These are phyloP conservation scores for Diachrysia chrysitis DNA, from an alignment of 2,888 invertebrate species.

Conservation along the genomic window DNA sequence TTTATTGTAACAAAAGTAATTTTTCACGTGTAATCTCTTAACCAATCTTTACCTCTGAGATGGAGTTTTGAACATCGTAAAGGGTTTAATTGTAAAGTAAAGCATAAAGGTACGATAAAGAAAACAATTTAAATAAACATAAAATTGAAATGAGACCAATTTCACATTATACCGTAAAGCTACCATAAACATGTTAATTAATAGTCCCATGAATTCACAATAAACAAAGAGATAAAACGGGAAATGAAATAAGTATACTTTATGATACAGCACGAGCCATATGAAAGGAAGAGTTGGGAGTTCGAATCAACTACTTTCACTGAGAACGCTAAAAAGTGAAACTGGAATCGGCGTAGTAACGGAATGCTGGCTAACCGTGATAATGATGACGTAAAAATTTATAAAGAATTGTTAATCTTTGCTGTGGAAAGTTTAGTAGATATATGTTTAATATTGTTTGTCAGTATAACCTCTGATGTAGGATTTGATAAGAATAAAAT, in stretches of 20 bases:
- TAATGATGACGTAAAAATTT: constrained; percentile 68
- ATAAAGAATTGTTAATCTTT: constrained; percentile 53
- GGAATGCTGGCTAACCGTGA: constrained; percentile 75
- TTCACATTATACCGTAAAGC: not conserved
- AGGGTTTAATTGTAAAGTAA: not conserved
- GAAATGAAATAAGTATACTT: constrained; percentile 60
- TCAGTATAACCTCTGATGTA: not conserved
- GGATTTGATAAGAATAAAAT: not conserved
- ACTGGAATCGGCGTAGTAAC: constrained; percentile 77
- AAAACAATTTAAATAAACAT: constrained; percentile 14
- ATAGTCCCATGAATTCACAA: constrained; percentile 12
- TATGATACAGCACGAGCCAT: constrained; percentile 63
- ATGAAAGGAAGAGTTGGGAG: constrained; percentile 84
- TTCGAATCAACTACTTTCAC: constrained; percentile 84
- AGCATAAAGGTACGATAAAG: not conserved
- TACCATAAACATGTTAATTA: constrained; percentile 24
- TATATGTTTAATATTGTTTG: not conserved
- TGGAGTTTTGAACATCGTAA: not conserved
- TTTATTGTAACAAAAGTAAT: not conserved
- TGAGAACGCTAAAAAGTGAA: constrained; percentile 87
- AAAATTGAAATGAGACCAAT: not conserved
- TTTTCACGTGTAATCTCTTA: too few relatives aligned
- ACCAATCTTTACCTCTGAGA: not conserved
- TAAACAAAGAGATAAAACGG: constrained; percentile 20
- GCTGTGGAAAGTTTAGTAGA: constrained; percentile 52